These are phyloP conservation scores for Agrochola macilenta DNA, from an alignment of 2,888 invertebrate species.

Conservation along the genomic window DNA sequence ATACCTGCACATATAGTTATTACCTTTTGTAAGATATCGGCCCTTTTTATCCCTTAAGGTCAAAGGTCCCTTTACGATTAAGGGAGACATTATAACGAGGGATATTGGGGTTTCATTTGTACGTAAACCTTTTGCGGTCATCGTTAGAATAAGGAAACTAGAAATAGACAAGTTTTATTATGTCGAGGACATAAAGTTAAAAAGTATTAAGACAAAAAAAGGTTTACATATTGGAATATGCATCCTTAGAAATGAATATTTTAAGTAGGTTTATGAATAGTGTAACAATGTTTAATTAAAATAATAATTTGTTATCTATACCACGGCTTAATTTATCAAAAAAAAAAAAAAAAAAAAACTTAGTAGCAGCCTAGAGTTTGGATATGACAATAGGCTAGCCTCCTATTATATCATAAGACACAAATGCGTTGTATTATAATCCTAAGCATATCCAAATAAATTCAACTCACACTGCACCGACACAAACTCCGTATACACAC, in stretches of 20 bases:
- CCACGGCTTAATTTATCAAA: no score
- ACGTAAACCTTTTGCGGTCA: slow-evolving; percentile 48
- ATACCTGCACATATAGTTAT: slow-evolving; percentile 4
- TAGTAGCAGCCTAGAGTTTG: no score
- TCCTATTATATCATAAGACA: no score
- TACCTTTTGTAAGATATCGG: slow-evolving; percentile 28
- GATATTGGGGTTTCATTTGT: slow-evolving; percentile 55
- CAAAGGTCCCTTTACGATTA: slow-evolving; percentile 57
- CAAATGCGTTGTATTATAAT: no score
- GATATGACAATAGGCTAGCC: not conserved
- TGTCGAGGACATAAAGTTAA: not conserved
- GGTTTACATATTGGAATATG: no score
- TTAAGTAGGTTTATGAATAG: not conserved
- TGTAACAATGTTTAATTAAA: not conserved
- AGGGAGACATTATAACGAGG: slow-evolving; percentile 48
- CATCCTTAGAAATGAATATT: no score
- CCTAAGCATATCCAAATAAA: no score
- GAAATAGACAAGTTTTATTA: slow-evolving; percentile 23
- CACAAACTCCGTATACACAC: no score
- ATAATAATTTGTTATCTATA: no score
- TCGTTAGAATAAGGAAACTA: slow-evolving; percentile 49
- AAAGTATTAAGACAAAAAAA: not conserved
- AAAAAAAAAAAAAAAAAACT: no score
- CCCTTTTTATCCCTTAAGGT: slow-evolving; percentile 54
- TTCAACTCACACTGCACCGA: no score